Conservation (phyloP, 2,113 vertebrate species). For the Gymnocephalus cernua region DNA sequence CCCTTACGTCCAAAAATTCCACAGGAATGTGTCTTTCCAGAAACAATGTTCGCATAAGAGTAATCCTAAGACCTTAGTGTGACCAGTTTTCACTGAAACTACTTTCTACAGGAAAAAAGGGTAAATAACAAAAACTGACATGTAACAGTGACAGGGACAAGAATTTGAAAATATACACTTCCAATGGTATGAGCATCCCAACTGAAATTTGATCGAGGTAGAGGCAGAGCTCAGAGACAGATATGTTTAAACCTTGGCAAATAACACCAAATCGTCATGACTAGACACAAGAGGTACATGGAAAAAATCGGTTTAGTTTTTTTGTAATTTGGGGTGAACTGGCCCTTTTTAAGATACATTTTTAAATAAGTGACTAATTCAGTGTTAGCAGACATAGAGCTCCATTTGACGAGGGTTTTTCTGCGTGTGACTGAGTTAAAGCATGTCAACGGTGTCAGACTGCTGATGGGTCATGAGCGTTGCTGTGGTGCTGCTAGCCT, state of each 20-base stretch:
- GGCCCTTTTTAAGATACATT: neutral
- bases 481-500: constrained; percentile 56
- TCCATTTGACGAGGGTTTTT: constrained; percentile 10
- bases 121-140: neutral
- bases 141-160: neutral
- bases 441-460: constrained; percentile 56
- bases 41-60: neutral
- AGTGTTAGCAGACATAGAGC: neutral
- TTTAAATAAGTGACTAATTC: neutral
- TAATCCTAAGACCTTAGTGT: neutral
- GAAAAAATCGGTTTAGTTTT: neutral
- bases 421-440: constrained; percentile 43
- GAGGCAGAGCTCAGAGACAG: neutral
- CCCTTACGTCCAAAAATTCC: neutral
- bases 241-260: neutral
- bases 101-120: neutral
- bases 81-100: neutral
- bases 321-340: neutral
- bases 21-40: neutral
- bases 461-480: constrained; percentile 58
- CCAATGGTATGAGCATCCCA: neutral
- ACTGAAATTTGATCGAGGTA: neutral
- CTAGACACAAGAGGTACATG: neutral
- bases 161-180: neutral
- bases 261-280: neutral